Conservation (phyloP, 2,888 invertebrate genomes). For the Drosophila nr. perissopoda region DNA sequence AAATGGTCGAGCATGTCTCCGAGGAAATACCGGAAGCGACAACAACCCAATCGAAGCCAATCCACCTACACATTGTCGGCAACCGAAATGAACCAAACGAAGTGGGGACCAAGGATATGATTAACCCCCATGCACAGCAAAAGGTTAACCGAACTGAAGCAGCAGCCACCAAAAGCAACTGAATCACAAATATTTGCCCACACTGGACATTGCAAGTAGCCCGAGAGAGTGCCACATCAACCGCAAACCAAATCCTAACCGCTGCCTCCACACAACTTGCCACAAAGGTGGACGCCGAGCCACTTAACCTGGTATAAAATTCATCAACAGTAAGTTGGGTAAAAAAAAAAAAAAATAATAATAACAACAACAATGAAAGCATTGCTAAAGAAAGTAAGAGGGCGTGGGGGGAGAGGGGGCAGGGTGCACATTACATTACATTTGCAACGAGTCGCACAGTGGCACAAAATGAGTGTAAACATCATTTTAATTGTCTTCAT, state of each 20-base stretch:
- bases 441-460: constrained; percentile 30
- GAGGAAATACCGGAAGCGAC: constrained; percentile 32
- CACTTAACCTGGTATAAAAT: constrained; percentile 54
- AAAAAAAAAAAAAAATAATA: constrained; percentile 16
- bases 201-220: constrained; percentile 8
- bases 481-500: background rate
- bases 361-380: background rate
- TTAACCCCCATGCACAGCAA: constrained; percentile 8
- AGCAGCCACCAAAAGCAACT: constrained; percentile 25
- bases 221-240: background rate
- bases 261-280: constrained; percentile 3
- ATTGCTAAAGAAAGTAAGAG: constrained; percentile 1
- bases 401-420: background rate
- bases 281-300: constrained; percentile 30
- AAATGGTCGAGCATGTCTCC: constrained; percentile 43
- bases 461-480: constrained; percentile 8
- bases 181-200: constrained; percentile 40
- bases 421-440: constrained; percentile 11
- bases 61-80: constrained; percentile 36
- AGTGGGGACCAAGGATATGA: constrained; percentile 5
- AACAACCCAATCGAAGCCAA: constrained; percentile 61
- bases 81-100: constrained; percentile 39
- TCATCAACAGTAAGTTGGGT: constrained; percentile 47
- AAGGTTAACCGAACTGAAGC: constrained; percentile 43
- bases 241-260: constrained; percentile 1